Base-by-base conservation (phyloP, 2,113 vertebrate species). In the Oophaga pumilio region DNA sequence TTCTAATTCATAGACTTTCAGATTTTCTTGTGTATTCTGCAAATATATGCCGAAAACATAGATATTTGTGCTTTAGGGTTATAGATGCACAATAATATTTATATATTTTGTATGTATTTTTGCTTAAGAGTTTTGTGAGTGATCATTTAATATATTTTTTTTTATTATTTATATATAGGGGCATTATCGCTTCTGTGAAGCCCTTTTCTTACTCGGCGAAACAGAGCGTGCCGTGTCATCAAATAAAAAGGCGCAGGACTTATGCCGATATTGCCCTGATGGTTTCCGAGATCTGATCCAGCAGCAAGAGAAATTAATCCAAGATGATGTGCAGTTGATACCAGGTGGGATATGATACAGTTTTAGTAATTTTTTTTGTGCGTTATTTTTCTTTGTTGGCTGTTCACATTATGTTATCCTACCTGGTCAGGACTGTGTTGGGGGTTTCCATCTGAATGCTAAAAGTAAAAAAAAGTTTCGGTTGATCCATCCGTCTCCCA, bases 161-260 rank as follows among this genome's bases (percentile, higher is more conserved):
- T 66, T 64, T 85, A 86, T 50, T 85, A 88, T 90, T 50, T 85
- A 99, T 85, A 89, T 90, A 43, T 85, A 99, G 98, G 98, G 97
- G 87, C 98, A 99, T 89, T 96, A 98, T 84, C 96, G 96, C 52
- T 98, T 94, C 91, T 98, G 97, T 90, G 97, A 97, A 90, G 97
- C 97, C 0, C 90, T 99, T 81, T 96, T 94, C 28, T 90, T 82
- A 71, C 73, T 98, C 89, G 97, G 96, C 5, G 91, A 96, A 53
- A 62, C 91, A 0, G 82, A 92, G 26, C 91, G 91, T 90, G 98
- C 98, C 9, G 66, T 98, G 11, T 89, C 93, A 85, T 95, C 96
- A 50, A 99, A 98, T 87, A 1, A 28, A 1, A 92, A 79, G 50
- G 98, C 96, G 69, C 96, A 93, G 88, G 84, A 52, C 0, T 89